Percentiles rank a stretch among this genome's conserved stretches.
Conservation (phyloP, 2,888 invertebrate genomes). For the Caenorhabditis sp. region DNA sequence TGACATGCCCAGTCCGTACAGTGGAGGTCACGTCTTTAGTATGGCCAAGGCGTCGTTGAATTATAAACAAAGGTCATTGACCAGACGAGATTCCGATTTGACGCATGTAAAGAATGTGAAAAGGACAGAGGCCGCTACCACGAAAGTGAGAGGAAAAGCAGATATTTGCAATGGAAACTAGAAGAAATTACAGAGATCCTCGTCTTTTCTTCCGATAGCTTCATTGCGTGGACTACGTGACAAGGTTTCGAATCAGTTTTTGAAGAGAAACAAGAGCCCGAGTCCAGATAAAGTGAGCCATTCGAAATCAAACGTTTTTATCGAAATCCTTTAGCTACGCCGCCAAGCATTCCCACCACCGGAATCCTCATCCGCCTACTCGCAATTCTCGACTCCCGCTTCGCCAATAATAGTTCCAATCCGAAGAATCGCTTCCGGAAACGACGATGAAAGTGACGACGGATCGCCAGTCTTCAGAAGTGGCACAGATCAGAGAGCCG, state of each 20-base stretch:
- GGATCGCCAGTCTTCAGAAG: background rate
- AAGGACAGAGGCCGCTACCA: background rate
- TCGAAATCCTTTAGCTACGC: constrained; percentile 4
- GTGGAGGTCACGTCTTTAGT: constrained; percentile 12
- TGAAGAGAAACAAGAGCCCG: constrained; percentile 51
- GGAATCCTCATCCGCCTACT: background rate
- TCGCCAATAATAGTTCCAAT: constrained; percentile 11
- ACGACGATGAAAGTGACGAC: constrained; percentile 5
- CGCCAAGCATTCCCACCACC: constrained; percentile 1
- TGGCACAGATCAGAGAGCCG: background rate
- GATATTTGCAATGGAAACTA: background rate
- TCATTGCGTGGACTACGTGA: constrained; percentile 46
- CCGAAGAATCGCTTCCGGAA: constrained; percentile 15
- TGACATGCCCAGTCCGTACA: background rate
- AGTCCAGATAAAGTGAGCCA: constrained; percentile 32
- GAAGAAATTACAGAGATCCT: constrained; percentile 44
- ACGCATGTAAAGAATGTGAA: constrained; percentile 28
- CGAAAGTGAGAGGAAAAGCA: background rate
- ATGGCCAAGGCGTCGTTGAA: constrained; percentile 30
- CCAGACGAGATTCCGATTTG: constrained; percentile 52
- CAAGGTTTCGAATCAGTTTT: constrained; percentile 33
- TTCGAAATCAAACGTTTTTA: too few species aligned
- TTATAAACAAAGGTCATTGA: constrained; percentile 8
- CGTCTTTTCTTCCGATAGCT: constrained; percentile 39
- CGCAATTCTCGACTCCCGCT: background rate